Percentiles rank a stretch among this genome's conserved stretches.
phyloP scores from a whole-genome alignment of 2,797 vertebrate genomes.

The Alectoris magna region DNA sequence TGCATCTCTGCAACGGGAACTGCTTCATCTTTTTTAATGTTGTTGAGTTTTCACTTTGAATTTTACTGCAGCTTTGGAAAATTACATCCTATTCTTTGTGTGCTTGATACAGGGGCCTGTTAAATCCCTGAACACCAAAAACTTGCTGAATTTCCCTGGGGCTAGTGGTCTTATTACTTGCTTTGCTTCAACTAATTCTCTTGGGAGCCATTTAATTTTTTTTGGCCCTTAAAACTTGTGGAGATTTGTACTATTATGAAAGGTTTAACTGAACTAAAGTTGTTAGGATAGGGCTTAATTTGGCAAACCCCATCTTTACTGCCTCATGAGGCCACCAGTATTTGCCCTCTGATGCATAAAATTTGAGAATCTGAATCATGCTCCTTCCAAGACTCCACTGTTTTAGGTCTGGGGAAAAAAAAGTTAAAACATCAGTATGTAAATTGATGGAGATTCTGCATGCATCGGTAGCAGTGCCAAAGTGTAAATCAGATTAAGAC shows the following conservation, averaged over 20 bases:
- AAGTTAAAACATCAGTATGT: background rate
- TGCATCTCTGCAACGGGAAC: background rate
- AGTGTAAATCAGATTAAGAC: background rate
- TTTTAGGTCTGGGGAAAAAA: background rate
- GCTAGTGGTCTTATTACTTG: slow-evolving; percentile 18
- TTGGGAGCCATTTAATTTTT: slow-evolving; percentile 19
- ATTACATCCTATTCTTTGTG: background rate
- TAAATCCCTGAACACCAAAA: slow-evolving; percentile 1
- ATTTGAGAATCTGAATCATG: background rate
- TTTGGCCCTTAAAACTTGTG: slow-evolving; percentile 42
- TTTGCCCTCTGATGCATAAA: background rate
- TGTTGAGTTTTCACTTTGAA: slow-evolving; percentile 1
- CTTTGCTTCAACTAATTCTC: background rate
- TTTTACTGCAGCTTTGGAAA: slow-evolving; percentile 40
- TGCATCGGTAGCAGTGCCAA: background rate
- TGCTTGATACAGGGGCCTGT: background rate
- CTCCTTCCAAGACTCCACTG: background rate
- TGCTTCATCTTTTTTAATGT: slow-evolving; percentile 14
- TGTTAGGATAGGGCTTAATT: slow-evolving; percentile 28
- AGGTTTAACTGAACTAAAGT: slow-evolving; percentile 7
- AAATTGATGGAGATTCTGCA: background rate
- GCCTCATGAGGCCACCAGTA: background rate
- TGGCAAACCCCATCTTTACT: background rate
- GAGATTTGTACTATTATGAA: slow-evolving; percentile 5
- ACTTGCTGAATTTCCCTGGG: slow-evolving; percentile 34